Conservation (phyloP, 1,140 invertebrate genomes). For the Holcopasites calliopsidis region DNA sequence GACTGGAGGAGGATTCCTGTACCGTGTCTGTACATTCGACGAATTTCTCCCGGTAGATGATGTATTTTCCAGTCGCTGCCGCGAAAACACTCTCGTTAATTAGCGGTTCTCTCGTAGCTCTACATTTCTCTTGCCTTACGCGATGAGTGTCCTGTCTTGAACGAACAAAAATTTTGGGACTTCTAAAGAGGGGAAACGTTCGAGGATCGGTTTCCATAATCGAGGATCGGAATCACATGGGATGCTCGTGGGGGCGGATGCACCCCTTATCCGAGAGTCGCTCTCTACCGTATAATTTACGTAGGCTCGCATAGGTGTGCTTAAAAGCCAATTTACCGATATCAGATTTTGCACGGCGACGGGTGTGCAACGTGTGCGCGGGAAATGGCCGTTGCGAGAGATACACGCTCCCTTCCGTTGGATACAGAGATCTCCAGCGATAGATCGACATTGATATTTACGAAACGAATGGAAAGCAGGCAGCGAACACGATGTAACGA, state of each 20-base stretch:
- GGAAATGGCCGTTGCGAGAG: conserved; percentile 15
- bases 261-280: background rate
- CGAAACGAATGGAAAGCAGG: background rate
- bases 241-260: background rate
- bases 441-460: background rate
- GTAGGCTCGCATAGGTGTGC: background rate
- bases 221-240: background rate
- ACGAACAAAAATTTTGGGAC: too few relatives aligned
- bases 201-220: background rate
- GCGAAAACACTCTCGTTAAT: conserved; percentile 4
- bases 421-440: background rate
- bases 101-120: background rate
- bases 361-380: background rate
- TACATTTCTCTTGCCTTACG: too few relatives aligned
- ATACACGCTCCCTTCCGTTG: background rate
- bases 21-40: background rate
- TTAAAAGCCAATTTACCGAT: conserved; percentile 12
- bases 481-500: background rate
- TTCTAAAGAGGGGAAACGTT: too few relatives aligned
- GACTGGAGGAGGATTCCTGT: background rate
- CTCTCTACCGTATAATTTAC: conserved; percentile 8
- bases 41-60: background rate
- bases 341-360: conserved; percentile 28
- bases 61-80: background rate
- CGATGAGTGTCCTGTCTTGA: too few relatives aligned